Percentiles rank a stretch among this genome's conserved stretches.
Evolutionary conservation across 2,113 vertebrate genomes (phyloP).

Genomic region (Isichthys henryi): DNA sequence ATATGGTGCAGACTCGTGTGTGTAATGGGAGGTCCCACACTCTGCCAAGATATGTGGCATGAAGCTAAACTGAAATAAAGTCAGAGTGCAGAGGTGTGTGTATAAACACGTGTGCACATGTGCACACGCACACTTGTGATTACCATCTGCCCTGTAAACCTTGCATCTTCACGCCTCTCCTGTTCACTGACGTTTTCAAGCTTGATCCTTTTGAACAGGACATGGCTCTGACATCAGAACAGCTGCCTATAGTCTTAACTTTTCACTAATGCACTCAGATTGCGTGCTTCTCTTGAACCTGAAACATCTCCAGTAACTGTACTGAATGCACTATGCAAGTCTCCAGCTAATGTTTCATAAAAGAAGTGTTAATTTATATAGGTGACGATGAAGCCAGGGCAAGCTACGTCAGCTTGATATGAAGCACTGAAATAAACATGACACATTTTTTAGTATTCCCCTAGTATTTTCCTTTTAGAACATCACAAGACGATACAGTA

Average conservation of each 20-base stretch:
- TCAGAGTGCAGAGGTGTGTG: slow-evolving; percentile 33
- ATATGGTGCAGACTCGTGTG: slow-evolving; percentile 52
- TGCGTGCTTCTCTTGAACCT: not conserved
- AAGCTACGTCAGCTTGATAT: not conserved
- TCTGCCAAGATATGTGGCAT: slow-evolving; percentile 60
- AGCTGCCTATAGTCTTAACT: not conserved
- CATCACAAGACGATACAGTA: not conserved
- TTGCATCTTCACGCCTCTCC: not conserved
- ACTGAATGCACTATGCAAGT: not conserved
- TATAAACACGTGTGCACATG: slow-evolving; percentile 10
- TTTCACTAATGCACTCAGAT: not conserved
- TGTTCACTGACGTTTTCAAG: not conserved
- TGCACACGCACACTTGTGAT: not conserved
- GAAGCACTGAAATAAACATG: not conserved
- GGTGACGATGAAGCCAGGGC: not conserved
- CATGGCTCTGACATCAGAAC: not conserved
- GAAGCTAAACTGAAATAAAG: slow-evolving; percentile 64
- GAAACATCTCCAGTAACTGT: not conserved
- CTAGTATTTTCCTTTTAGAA: not conserved
- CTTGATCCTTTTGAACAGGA: not conserved
- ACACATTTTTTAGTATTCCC: not conserved
- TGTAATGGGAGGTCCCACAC: slow-evolving; percentile 41
- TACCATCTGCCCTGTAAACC: not conserved
- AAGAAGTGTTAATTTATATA: not conserved
- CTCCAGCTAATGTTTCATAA: not conserved